Evolutionary conservation across 1,140 invertebrate species (phyloP).

Genomic region (Drosophila nasuta): DNA sequence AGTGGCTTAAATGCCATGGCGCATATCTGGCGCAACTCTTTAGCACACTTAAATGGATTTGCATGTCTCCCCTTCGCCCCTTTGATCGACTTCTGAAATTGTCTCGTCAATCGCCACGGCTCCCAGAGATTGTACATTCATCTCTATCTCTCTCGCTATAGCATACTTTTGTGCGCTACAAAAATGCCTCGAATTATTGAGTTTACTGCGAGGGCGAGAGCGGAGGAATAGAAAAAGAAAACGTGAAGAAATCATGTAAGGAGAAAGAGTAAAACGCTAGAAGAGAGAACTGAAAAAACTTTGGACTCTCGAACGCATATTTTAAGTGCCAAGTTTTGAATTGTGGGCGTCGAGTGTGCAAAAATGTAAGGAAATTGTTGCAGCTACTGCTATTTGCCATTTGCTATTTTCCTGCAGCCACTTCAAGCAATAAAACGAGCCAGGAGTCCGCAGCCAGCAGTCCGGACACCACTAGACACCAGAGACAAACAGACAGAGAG

Average conservation of each 20-base stretch:
- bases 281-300: constrained; percentile 18
- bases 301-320: constrained; percentile 64
- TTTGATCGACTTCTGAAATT: constrained; percentile 68
- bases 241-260: not conserved
- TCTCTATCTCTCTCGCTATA: constrained; percentile 19
- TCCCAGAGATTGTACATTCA: not conserved
- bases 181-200: constrained; percentile 61
- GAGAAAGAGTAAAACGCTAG: not conserved
- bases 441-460: not conserved
- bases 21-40: constrained; percentile 51
- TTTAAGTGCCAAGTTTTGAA: constrained; percentile 75
- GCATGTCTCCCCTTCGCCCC: constrained; percentile 13
- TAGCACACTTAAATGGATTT: constrained; percentile 54
- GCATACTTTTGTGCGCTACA: constrained; percentile 57
- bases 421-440: constrained; percentile 63
- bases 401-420: constrained; percentile 57
- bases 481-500: constrained; percentile 16
- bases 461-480: constrained; percentile 21
- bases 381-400: constrained; percentile 70
- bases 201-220: not conserved
- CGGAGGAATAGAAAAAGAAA: not conserved
- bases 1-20: constrained; percentile 39
- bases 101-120: constrained; percentile 39
- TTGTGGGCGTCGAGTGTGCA: constrained; percentile 48
- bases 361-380: constrained; percentile 71